phyloP scores from a whole-genome alignment of 2,797 vertebrate species.

The Myotis myotis region DNA sequence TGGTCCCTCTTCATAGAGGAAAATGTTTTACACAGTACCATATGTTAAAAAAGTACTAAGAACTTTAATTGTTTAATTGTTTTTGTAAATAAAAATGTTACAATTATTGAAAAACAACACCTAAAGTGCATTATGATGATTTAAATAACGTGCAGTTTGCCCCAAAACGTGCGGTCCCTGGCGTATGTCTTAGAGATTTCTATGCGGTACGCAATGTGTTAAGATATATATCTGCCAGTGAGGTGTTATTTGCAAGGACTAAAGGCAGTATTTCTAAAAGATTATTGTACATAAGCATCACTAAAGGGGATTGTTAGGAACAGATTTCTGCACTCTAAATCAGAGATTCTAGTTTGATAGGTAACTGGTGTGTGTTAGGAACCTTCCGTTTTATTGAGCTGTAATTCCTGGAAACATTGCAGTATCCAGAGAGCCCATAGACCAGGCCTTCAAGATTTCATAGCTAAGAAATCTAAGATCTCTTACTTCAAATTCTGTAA shows the following conservation, averaged over 20 bases:
- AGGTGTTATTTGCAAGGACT: neutral
- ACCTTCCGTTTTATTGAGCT: neutral
- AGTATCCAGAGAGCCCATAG: neutral
- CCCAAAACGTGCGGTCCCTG: too few species aligned
- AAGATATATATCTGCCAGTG: neutral
- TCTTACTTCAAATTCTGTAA: neutral
- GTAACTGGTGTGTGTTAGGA: neutral
- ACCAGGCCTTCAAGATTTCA: neutral
- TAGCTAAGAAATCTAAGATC: neutral
- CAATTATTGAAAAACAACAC: too few species aligned
- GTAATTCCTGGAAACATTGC: neutral
- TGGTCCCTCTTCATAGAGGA: too few species aligned
- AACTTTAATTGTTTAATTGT: too few species aligned
- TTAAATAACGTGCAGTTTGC: too few species aligned
- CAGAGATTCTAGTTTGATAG: neutral
- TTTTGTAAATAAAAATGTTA: too few species aligned
- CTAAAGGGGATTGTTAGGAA: neutral
- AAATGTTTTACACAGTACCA: too few species aligned
- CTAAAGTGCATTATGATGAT: too few species aligned
- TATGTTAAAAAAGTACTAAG: too few species aligned
- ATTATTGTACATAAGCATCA: neutral
- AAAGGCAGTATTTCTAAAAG: neutral
- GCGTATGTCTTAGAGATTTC: too few species aligned
- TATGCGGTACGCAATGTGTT: too few species aligned
- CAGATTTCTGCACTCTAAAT: neutral